These are phyloP conservation scores for Leptestheria dahalacensis DNA, from an alignment of 1,140 invertebrate genomes.

Conservation along the genomic window DNA sequence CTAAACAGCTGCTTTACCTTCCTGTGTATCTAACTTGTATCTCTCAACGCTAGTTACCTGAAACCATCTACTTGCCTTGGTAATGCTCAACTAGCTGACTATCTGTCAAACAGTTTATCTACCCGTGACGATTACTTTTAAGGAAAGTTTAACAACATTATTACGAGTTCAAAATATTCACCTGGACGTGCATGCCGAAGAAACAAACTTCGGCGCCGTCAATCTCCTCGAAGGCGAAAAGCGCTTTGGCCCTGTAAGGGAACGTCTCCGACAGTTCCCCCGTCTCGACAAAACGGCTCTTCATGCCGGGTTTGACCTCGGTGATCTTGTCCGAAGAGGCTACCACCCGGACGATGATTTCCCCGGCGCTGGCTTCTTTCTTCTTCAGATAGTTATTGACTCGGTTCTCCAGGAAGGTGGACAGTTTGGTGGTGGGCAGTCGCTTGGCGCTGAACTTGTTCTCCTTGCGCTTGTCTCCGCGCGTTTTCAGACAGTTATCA, in stretches of 20 bases:
- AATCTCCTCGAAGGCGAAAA: conserved; percentile 99
- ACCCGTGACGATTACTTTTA: too few relatives aligned
- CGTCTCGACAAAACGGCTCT: conserved; percentile 70
- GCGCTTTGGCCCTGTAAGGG: conserved; percentile 91
- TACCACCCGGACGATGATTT: conserved; percentile 93
- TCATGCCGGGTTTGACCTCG: conserved; percentile 97
- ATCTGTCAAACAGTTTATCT: too few relatives aligned
- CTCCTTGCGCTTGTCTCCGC: conserved; percentile 81
- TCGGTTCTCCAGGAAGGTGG: conserved; percentile 90
- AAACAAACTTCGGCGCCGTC: conserved; percentile 98
- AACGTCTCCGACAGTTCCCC: conserved; percentile 82
- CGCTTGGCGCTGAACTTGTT: conserved; percentile 95
- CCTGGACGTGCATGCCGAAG: conserved; percentile 99
- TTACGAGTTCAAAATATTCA: too few relatives aligned
- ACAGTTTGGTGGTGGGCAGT: conserved; percentile 80
- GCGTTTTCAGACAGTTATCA: conserved; percentile 90
- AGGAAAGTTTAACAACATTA: too few relatives aligned
- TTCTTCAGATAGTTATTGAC: conserved; percentile 97
- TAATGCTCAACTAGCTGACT: too few relatives aligned
- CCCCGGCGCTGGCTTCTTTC: conserved; percentile 91
- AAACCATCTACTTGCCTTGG: too few relatives aligned
- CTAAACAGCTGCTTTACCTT: too few relatives aligned
- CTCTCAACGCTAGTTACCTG: too few relatives aligned
- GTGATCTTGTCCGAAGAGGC: conserved; percentile 94
- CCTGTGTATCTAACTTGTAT: too few relatives aligned